These are phyloP conservation scores for Malurus cyaneus DNA, from an alignment of 2,113 vertebrate species.

Conservation along the genomic window DNA sequence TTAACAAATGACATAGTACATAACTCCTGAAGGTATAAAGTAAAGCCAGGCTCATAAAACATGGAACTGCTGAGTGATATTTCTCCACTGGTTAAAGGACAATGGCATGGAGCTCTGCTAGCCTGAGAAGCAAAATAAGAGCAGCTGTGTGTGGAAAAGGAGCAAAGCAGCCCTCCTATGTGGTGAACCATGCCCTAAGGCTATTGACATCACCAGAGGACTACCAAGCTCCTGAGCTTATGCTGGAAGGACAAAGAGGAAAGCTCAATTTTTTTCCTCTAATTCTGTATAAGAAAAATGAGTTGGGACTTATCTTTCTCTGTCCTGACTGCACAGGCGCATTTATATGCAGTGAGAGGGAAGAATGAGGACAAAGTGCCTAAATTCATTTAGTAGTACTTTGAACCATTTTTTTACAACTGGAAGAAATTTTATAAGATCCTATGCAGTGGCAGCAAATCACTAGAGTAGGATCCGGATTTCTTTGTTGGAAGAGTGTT, in stretches of 20 bases:
- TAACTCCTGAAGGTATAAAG: slow-evolving; percentile 2
- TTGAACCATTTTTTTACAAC: background rate
- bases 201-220: background rate
- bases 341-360: background rate
- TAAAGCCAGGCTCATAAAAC: background rate
- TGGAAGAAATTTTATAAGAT: background rate
- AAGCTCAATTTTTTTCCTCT: background rate
- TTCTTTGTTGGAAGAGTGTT: background rate
- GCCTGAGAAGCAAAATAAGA: background rate
- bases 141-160: background rate
- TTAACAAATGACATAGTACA: background rate
- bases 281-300: background rate
- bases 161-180: background rate
- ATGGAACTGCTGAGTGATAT: background rate
- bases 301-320: background rate
- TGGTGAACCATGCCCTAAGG: background rate
- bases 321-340: background rate
- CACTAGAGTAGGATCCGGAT: background rate
- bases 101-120: background rate
- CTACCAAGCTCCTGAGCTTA: background rate
- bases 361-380: background rate
- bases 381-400: background rate
- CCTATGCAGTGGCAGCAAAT: background rate
- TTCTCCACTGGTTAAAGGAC: background rate
- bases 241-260: background rate